A percentile compares a stretch with the other conserved stretches of the same genome.
These are phyloP conservation scores for Drosophila nigrodunni DNA, from an alignment of 1,140 invertebrate genomes.

Conservation along the genomic window DNA sequence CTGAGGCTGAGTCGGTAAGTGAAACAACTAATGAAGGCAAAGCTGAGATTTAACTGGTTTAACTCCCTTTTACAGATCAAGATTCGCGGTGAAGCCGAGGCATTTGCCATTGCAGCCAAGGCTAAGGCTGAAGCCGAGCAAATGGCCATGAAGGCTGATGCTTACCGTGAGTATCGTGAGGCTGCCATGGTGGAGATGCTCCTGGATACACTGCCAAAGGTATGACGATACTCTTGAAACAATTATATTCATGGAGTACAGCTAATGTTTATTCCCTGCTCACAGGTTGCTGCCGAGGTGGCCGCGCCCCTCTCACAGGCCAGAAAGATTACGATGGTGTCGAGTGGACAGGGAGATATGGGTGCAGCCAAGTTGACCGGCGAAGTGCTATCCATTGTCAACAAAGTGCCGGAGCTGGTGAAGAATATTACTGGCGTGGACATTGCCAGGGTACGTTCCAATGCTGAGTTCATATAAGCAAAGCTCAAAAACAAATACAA, in stretches of 20 bases:
- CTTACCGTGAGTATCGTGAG: constrained; percentile 97
- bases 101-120: constrained; percentile 96
- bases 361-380: constrained; percentile 97
- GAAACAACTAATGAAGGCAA: constrained; percentile 84
- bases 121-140: constrained; percentile 98
- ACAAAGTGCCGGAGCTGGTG: constrained; percentile 95
- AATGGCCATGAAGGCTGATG: constrained; percentile 98
- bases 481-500: constrained; percentile 29
- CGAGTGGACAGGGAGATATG: constrained; percentile 95
- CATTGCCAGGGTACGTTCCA: constrained; percentile 90
- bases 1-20: constrained; percentile 93
- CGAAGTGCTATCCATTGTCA: constrained; percentile 96
- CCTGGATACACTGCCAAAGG: constrained; percentile 97
- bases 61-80: constrained; percentile 68
- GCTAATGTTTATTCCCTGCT: constrained; percentile 25
- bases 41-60: not conserved
- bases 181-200: constrained; percentile 99
- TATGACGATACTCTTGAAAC: constrained; percentile 78
- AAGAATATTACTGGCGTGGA: constrained; percentile 96
- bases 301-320: constrained; percentile 96
- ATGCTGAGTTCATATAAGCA: constrained; percentile 84
- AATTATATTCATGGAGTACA: not conserved
- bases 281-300: constrained; percentile 96
- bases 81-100: constrained; percentile 94
- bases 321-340: constrained; percentile 97